Conservation (phyloP, 2,797 vertebrate species). For the Fundulus diaphanus region DNA sequence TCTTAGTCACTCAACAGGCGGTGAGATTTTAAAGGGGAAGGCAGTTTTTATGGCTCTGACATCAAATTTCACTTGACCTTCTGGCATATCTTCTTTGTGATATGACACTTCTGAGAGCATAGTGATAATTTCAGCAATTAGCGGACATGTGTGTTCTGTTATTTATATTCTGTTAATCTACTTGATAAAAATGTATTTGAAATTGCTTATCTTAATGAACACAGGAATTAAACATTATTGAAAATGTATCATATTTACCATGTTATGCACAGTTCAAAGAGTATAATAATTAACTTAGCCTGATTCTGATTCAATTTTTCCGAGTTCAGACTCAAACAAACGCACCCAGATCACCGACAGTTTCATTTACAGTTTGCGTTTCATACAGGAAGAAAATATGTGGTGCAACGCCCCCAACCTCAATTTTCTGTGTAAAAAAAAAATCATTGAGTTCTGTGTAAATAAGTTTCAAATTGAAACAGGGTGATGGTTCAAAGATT, state of each 20-base stretch:
- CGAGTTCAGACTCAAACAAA: too few relatives aligned
- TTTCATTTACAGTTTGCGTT: too few relatives aligned
- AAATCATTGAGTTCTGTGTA: too few relatives aligned
- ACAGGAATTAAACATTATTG: not conserved
- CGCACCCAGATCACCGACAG: not conserved
- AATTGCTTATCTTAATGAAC: not conserved
- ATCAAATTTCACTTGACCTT: constrained; percentile 52
- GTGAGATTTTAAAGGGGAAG: constrained; percentile 38
- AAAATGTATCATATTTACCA: too few relatives aligned
- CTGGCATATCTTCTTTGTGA: constrained; percentile 43
- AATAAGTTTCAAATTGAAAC: too few relatives aligned
- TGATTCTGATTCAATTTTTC: not conserved
- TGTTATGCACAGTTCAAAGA: not conserved
- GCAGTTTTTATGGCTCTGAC: constrained; percentile 47
- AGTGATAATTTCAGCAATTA: constrained; percentile 38
- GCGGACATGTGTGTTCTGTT: not conserved
- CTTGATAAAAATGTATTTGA: not conserved
- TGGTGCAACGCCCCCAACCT: too few relatives aligned
- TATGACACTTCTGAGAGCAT: constrained; percentile 24
- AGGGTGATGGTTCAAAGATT: too few relatives aligned
- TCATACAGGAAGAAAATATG: too few relatives aligned
- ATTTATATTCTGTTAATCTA: not conserved
- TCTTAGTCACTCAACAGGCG: constrained; percentile 43
- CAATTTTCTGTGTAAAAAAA: too few relatives aligned
- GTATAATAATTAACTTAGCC: not conserved